A percentile compares a stretch with the other conserved stretches of the same genome.
Evolutionary conservation across 2,888 invertebrate species (phyloP).

Genomic region (Margaritifera margaritifera): DNA sequence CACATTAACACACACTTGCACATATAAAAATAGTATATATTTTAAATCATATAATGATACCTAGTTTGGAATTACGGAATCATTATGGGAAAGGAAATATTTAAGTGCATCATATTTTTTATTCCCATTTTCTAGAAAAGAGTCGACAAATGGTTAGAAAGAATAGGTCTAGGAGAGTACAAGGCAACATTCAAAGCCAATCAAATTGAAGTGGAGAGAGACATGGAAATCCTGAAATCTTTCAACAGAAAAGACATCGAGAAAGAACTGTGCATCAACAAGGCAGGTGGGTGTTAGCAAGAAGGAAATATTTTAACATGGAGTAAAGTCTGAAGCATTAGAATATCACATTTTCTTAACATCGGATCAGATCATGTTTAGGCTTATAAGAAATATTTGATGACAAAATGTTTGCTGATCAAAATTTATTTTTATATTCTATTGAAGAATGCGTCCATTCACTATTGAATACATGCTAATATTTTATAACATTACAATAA

Average conservation of each 20-base stretch:
- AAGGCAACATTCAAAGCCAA: conserved; percentile 47
- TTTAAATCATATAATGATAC: too few species aligned
- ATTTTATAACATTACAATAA: too few species aligned
- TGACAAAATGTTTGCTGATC: too few species aligned
- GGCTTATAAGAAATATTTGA: too few species aligned
- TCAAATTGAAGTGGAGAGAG: conserved; percentile 49
- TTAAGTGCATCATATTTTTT: neutral
- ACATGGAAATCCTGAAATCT: conserved; percentile 62
- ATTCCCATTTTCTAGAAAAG: conserved; percentile 39
- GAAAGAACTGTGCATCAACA: conserved; percentile 59
- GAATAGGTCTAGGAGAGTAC: conserved; percentile 59
- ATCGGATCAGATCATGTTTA: too few species aligned
- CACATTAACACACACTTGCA: too few species aligned
- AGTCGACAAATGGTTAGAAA: conserved; percentile 56
- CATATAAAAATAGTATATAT: too few species aligned
- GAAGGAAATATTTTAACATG: neutral
- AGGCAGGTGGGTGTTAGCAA: conserved; percentile 39
- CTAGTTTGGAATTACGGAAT: too few species aligned
- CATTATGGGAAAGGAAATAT: too few species aligned
- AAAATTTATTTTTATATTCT: too few species aligned
- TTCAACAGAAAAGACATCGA: conserved; percentile 55
- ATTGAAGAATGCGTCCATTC: too few species aligned
- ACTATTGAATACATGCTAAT: too few species aligned
- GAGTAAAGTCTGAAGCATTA: neutral
- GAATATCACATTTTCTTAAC: neutral